phyloP scores from a whole-genome alignment of 2,888 invertebrate genomes.

The Drosophila leonis region DNA sequence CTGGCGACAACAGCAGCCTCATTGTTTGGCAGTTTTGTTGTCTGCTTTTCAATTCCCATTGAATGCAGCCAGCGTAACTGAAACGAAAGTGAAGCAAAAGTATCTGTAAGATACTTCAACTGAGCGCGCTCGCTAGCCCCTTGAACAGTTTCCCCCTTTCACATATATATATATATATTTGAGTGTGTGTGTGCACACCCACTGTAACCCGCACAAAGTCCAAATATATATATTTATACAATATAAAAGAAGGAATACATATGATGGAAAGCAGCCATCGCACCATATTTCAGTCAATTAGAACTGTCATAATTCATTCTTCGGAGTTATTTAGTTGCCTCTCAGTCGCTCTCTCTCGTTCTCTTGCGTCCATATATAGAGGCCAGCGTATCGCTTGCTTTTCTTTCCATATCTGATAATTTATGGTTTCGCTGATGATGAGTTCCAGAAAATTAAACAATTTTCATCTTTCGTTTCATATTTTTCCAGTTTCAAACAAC shows the following conservation, averaged over 20 bases:
- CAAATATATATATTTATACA: conserved; percentile 1
- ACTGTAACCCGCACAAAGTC: conserved; percentile 55
- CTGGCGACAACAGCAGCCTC: conserved; percentile 40
- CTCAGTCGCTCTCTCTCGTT: conserved; percentile 17
- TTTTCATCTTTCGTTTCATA: conserved; percentile 55
- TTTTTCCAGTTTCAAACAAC: conserved; percentile 48
- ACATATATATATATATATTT: neutral
- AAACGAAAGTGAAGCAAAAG: conserved; percentile 76
- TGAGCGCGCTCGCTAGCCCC: conserved; percentile 21
- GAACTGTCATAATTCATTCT: conserved; percentile 85
- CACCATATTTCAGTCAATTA: conserved; percentile 85
- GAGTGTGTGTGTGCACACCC: conserved; percentile 24
- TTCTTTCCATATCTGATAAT: conserved; percentile 70
- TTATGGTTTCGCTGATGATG: conserved; percentile 83
- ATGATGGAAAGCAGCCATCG: conserved; percentile 83
- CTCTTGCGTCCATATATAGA: neutral
- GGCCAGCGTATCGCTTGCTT: conserved; percentile 31
- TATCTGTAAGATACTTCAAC: conserved; percentile 72
- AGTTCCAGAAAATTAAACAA: conserved; percentile 84
- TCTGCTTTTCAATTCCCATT: conserved; percentile 63
- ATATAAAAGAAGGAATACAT: conserved; percentile 21
- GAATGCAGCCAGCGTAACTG: conserved; percentile 68
- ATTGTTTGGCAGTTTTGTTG: conserved; percentile 20
- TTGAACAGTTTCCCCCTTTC: conserved; percentile 2
- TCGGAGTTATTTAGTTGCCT: conserved; percentile 80